Evolutionary conservation across 2,113 vertebrate genomes (phyloP), one percentile per base, ranked within the genome.

Genomic region (Coturnix japonica): DNA sequence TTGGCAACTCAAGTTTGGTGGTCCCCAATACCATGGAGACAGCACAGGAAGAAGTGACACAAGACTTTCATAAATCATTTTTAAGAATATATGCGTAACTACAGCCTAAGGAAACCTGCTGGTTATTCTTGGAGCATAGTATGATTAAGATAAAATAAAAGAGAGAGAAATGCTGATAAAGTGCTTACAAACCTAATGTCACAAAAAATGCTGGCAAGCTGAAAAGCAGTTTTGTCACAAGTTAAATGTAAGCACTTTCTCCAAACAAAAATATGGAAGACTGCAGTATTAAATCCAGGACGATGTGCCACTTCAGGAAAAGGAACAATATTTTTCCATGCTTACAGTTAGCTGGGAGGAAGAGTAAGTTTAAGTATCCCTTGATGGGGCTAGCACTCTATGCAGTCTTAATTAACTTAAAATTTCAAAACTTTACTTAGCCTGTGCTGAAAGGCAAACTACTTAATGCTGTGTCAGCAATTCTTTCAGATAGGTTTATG

Each of bases 181-280:
- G 31, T 57, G 31, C 46, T 83, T 76, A 60, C 74, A 94, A 85
- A 47, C 6, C 19, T 69, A 44, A 61, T 26, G 59, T 12, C 41
- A 66, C 33, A 54, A 81, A 88, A 94, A 91, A 19, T 90, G 66
- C 63, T 73, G 44, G 44, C 91, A 85, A 76, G 66, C n/a, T 82
- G 77, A 81, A 93, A 95, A 85, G 47, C 39, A 88, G 80, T 90
- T 89, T 59, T 94, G 59, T 80, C 60, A 73, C 33, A 76, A 92
- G 75, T 46, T 61, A 15, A 92, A 70, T 7, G 46, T 89, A 95
- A 96, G 92, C 75, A 92, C 65, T 92, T 96, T 92, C 46, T 80
- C 81, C 51, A 60, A 84, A 77, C 25, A 89, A 37, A 90, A 85
- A 35, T 74, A 82, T 3, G n/a, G 56, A 90, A 91, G 81, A 79